Evolutionary conservation across 1,140 invertebrate genomes (phyloP).

Genomic region (Heliconius eleuchia): DNA sequence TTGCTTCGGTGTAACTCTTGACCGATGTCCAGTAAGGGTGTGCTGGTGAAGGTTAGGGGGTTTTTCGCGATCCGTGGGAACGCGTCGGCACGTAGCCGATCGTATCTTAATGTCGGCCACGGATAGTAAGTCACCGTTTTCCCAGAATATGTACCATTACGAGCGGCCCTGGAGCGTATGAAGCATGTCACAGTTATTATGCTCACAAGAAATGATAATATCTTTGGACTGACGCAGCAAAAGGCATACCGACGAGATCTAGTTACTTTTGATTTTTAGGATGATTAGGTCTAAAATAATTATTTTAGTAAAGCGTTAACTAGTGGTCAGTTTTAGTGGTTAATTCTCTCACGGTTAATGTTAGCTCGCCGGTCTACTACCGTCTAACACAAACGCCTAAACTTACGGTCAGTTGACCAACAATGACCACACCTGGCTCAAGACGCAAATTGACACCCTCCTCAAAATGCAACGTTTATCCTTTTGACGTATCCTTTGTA

Average conservation of each 20-base stretch:
- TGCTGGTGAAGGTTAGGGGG: slow-evolving; percentile 44
- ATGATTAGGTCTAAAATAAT: slow-evolving; percentile 56
- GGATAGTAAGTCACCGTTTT: slow-evolving; percentile 66
- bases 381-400: slow-evolving; percentile 61
- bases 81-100: slow-evolving; percentile 58
- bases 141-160: slow-evolving; percentile 73
- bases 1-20: slow-evolving; percentile 57
- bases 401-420: slow-evolving; percentile 71
- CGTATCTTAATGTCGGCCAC: slow-evolving; percentile 69
- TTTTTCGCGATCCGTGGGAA: slow-evolving; percentile 74
- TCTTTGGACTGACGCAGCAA: slow-evolving; percentile 64
- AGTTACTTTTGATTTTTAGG: slow-evolving; percentile 55
- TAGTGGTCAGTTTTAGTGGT: slow-evolving; percentile 33
- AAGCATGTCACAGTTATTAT: slow-evolving; percentile 78
- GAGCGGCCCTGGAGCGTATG: slow-evolving; percentile 63
- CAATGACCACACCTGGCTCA: slow-evolving; percentile 69
- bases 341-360: slow-evolving; percentile 34
- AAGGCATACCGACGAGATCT: slow-evolving; percentile 51
- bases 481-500: slow-evolving; percentile 66
- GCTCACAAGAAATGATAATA: slow-evolving; percentile 72
- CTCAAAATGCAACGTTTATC: slow-evolving; percentile 56
- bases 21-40: slow-evolving; percentile 62
- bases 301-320: slow-evolving; percentile 39
- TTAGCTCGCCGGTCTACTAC: slow-evolving; percentile 48
- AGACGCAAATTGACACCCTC: slow-evolving; percentile 66